Percentiles rank a stretch among this genome's conserved stretches.
These are phyloP conservation scores for Archaeoteleia sp. DNA, from an alignment of 2,888 invertebrate species.

Conservation along the genomic window DNA sequence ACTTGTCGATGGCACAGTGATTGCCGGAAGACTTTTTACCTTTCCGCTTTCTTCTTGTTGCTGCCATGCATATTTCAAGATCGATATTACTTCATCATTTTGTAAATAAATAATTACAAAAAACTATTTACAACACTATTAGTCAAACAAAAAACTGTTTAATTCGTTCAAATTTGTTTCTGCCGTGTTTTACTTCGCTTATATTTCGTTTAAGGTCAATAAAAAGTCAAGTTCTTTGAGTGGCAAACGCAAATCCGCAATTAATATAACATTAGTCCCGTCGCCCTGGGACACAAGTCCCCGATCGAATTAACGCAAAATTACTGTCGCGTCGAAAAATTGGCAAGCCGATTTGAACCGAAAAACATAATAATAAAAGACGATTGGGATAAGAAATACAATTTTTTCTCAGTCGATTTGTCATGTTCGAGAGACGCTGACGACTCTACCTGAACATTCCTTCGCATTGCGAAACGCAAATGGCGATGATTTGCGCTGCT, in stretches of 20 bases:
- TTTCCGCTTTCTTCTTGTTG: conserved; percentile 39
- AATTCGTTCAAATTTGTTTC: too few species aligned
- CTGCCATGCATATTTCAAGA: not conserved
- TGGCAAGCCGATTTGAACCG: too few species aligned
- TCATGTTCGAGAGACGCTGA: not conserved
- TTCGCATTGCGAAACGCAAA: too few species aligned
- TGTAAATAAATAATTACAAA: too few species aligned
- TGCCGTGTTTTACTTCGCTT: too few species aligned
- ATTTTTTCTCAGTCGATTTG: not conserved
- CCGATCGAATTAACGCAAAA: conserved; percentile 12
- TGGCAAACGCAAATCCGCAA: conserved; percentile 24
- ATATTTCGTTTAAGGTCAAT: too few species aligned
- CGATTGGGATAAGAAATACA: not conserved
- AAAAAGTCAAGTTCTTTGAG: conserved; percentile 8
- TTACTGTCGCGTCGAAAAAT: not conserved
- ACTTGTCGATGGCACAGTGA: conserved; percentile 39
- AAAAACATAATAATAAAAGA: not conserved
- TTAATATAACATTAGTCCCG: conserved; percentile 35
- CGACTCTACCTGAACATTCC: too few species aligned
- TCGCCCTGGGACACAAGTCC: conserved; percentile 7
- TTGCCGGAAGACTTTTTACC: conserved; percentile 46
- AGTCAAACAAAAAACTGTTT: too few species aligned
- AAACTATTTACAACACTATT: too few species aligned
- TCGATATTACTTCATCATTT: too few species aligned
- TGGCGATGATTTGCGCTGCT: too few species aligned